Base-by-base conservation (phyloP, 2,113 vertebrate species). In the Sander vitreus region DNA sequence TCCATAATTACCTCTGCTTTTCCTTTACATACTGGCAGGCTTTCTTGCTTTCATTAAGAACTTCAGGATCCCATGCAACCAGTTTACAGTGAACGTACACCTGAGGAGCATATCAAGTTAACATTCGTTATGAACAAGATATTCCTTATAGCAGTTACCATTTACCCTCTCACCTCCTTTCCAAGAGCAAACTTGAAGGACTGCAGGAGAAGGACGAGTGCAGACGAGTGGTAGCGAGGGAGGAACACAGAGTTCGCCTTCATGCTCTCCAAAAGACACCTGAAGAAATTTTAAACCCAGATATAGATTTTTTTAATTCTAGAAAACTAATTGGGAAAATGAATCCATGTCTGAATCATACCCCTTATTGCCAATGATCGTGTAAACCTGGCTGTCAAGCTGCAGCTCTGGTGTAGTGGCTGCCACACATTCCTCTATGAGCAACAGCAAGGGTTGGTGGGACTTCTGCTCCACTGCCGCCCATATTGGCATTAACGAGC, bases 1-100 rank as follows among this genome's bases (percentile, higher is more conserved):
- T 21, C 18, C 1, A 33, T 14, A 3, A 43, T 91, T 91, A 96
- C 96, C 90, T 77, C 50, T 47, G 71, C 6, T 5, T 75, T 19
- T 91, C 76, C 65, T 89, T 91, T 6, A 83, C 62, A 72, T 94
- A 97, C 3, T 96, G 92, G 64, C 96, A 96, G 4, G 95, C 88
- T 58, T 97, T 97, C 86, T 89, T 96, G 2, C 8, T 78, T 60
- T 91, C 66, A 0, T 86, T 81, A 7, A 91, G 23, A n/a, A 10
- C 10, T 0, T 88, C 71, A 21, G 95, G 94, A 66, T 96, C 95
- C 96, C 95, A 96, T 0, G 91, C 92, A 0, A 91, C 58, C 74
- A 95, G 72, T 7, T 93, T 95, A 72, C 94, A 95, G 55, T 96
- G 95, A 53, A 96, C 92, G 76, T 94, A 96, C 3, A 96, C 86